phyloP scores from a whole-genome alignment of 2,113 vertebrate genomes.

The Hemibagrus wyckioides region DNA sequence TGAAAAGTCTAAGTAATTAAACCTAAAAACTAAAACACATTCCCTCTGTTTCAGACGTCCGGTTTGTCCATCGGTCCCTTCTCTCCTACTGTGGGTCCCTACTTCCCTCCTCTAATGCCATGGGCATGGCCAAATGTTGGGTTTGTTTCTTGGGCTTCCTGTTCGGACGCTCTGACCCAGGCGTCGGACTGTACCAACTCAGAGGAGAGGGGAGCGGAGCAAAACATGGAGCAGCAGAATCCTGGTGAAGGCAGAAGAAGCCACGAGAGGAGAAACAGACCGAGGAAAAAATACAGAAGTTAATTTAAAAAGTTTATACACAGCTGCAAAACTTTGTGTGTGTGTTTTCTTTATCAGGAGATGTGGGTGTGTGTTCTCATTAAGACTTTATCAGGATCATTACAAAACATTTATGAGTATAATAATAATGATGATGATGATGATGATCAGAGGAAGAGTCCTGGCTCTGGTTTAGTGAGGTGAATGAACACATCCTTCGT shows the following conservation, averaged over 20 bases:
- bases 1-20: background rate
- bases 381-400: background rate
- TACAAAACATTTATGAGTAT: background rate
- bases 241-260: background rate
- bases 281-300: background rate
- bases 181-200: background rate
- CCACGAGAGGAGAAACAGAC: background rate
- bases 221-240: background rate
- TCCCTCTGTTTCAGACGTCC: conserved; percentile 1
- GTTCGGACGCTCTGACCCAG: background rate
- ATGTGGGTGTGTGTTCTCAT: background rate
- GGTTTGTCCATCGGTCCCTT: conserved; percentile 6
- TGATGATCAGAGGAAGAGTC: background rate
- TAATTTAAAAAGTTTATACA: background rate
- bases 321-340: background rate
- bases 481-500: background rate
- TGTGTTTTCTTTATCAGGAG: background rate
- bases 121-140: conserved; percentile 35
- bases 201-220: background rate
- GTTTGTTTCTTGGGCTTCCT: background rate
- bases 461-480: background rate
- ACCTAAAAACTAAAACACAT: background rate
- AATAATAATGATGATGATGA: background rate
- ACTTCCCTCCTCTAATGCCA: conserved; percentile 11
- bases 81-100: conserved; percentile 4